These are phyloP conservation scores for Tolypeutes matacus DNA, from an alignment of 2,797 vertebrate genomes.

Conservation along the genomic window DNA sequence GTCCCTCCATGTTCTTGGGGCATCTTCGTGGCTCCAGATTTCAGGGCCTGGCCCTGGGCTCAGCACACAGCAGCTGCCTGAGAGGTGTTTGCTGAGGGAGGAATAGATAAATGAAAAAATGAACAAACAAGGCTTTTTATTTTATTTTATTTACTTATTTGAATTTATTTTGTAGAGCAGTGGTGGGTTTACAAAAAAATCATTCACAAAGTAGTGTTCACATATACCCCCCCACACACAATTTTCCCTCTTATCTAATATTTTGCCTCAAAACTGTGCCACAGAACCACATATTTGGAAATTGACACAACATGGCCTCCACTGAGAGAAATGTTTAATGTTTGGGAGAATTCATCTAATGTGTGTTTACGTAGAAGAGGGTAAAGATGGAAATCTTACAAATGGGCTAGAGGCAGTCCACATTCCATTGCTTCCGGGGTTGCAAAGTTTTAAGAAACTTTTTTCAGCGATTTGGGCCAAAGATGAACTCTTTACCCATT, in stretches of 20 bases:
- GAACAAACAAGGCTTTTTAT: not conserved
- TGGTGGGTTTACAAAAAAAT: too few relatives aligned
- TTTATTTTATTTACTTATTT: too few relatives aligned
- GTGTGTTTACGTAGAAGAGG: not conserved
- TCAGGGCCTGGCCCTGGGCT: not conserved
- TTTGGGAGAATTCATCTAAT: not conserved
- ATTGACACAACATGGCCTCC: not conserved
- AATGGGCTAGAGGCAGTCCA: not conserved
- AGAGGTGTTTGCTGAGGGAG: not conserved
- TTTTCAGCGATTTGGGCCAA: not conserved
- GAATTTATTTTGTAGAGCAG: too few relatives aligned
- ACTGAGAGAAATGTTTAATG: not conserved
- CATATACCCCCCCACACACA: too few relatives aligned
- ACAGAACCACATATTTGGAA: not conserved
- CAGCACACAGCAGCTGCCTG: not conserved
- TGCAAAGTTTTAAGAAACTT: not conserved
- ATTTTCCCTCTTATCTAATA: too few relatives aligned
- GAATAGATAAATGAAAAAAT: not conserved
- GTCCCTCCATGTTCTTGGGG: accelerated
- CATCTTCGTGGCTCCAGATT: not conserved
- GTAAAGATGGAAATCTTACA: not conserved
- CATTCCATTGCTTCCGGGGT: not conserved
- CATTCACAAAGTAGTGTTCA: too few relatives aligned
- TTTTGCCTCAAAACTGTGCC: too few relatives aligned
- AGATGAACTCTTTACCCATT: not conserved